Evolutionary conservation across 1,140 invertebrate genomes (phyloP).

Genomic region (Matsumurasca onukii): DNA sequence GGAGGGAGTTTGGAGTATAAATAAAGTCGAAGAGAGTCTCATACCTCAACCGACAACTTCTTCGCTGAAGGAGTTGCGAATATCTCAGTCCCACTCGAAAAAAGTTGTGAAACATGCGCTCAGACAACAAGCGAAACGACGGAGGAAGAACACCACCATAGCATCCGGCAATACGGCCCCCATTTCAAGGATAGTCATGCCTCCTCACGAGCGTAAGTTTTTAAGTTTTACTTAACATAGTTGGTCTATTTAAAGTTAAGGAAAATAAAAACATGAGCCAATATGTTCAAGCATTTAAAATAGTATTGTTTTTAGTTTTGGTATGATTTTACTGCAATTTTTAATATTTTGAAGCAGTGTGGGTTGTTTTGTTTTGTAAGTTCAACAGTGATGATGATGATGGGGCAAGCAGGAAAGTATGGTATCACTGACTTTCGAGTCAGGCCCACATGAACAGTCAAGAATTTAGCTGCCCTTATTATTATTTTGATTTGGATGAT

Average conservation of each 20-base stretch:
- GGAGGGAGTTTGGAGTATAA: slow-evolving; percentile 29
- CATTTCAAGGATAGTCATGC: slow-evolving; percentile 52
- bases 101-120: slow-evolving; percentile 69
- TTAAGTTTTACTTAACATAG: too few species aligned
- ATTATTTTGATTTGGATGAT: too few species aligned
- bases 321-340: not conserved
- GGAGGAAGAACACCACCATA: slow-evolving; percentile 73
- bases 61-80: slow-evolving; percentile 27
- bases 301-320: too few species aligned
- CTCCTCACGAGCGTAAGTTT: slow-evolving; percentile 38
- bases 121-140: slow-evolving; percentile 74
- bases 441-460: too few species aligned
- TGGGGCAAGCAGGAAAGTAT: too few species aligned
- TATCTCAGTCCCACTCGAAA: slow-evolving; percentile 50
- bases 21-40: not conserved
- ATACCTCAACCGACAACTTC: not conserved
- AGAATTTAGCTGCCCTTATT: too few species aligned
- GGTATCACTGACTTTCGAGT: too few species aligned
- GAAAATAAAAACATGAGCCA: too few species aligned
- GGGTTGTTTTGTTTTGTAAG: too few species aligned
- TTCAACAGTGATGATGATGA: too few species aligned
- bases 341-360: not conserved
- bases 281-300: too few species aligned
- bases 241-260: too few species aligned
- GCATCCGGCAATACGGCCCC: slow-evolving; percentile 66